These are phyloP conservation scores for Alectoris magna DNA, from an alignment of 2,797 vertebrate species.

Conservation along the genomic window DNA sequence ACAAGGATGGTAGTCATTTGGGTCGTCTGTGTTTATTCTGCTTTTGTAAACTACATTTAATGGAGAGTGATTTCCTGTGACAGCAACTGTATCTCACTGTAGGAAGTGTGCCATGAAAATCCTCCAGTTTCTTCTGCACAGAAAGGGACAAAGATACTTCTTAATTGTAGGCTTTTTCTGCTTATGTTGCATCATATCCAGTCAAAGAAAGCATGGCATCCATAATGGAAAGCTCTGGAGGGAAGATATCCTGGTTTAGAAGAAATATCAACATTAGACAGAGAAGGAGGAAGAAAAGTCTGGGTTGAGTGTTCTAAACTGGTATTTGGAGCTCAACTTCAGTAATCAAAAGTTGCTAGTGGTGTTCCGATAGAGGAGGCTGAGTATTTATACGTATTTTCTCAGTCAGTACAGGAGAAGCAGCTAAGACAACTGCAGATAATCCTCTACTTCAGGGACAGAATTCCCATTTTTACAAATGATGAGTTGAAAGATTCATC, in stretches of 20 bases:
- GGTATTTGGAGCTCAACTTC: neutral
- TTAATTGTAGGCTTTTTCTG: constrained; percentile 10
- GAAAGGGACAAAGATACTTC: constrained; percentile 19
- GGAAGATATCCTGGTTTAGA: neutral
- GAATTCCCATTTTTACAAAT: neutral
- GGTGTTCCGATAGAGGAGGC: neutral
- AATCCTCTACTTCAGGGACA: neutral
- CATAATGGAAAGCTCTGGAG: neutral
- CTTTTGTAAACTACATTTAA: constrained; percentile 78
- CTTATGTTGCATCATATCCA: neutral
- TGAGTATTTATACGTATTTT: neutral
- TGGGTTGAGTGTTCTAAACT: neutral
- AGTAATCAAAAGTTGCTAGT: neutral
- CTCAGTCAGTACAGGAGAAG: neutral
- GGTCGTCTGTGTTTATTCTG: constrained; percentile 22
- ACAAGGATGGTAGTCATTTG: constrained; percentile 24
- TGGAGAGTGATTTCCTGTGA: constrained; percentile 65
- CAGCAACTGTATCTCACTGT: constrained; percentile 72
- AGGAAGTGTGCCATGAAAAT: constrained; percentile 60
- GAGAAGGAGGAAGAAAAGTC: neutral
- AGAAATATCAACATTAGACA: neutral
- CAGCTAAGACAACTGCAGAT: neutral
- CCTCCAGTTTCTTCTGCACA: constrained; percentile 41
- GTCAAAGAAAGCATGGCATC: neutral
- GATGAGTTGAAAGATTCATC: neutral